These are phyloP conservation scores for Drosophila setosimentum DNA, from an alignment of 2,888 invertebrate genomes.

Conservation along the genomic window DNA sequence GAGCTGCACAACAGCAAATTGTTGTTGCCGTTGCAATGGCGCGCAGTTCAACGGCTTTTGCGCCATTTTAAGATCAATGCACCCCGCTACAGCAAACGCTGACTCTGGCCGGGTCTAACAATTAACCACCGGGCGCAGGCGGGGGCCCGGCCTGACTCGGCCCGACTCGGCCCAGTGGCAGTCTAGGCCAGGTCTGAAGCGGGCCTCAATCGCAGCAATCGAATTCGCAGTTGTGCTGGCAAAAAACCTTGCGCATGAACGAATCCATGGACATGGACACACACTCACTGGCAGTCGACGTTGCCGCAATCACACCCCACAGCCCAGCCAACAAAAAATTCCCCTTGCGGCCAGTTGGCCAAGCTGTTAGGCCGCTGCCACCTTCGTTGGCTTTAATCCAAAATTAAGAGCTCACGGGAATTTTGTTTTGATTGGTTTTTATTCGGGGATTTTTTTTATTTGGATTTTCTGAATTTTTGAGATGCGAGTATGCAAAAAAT, in stretches of 20 bases:
- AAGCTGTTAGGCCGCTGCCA: conserved; percentile 8
- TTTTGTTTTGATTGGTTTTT: conserved; percentile 33
- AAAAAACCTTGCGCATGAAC: conserved; percentile 84
- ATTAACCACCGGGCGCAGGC: conserved; percentile 32
- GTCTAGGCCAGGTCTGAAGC: conserved; percentile 38
- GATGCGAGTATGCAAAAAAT: conserved; percentile 66
- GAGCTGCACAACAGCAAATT: conserved; percentile 7
- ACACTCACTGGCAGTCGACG: conserved; percentile 42
- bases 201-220: conserved; percentile 29
- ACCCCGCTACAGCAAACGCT: conserved; percentile 67
- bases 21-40: conserved; percentile 46
- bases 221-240: conserved; percentile 35
- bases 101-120: conserved; percentile 40
- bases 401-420: conserved; percentile 64
- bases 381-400: conserved; percentile 16
- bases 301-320: conserved; percentile 10
- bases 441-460: conserved; percentile 13
- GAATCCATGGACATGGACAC: conserved; percentile 83
- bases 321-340: not conserved
- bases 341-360: conserved; percentile 8
- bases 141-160: conserved; percentile 33
- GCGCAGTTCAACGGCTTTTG: conserved; percentile 84
- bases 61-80: conserved; percentile 84
- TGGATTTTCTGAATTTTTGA: conserved; percentile 46
- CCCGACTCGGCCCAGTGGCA: conserved; percentile 33